Evolutionary conservation across 2,888 invertebrate genomes (phyloP).

Genomic region (Caenorhabditis uteleia): DNA sequence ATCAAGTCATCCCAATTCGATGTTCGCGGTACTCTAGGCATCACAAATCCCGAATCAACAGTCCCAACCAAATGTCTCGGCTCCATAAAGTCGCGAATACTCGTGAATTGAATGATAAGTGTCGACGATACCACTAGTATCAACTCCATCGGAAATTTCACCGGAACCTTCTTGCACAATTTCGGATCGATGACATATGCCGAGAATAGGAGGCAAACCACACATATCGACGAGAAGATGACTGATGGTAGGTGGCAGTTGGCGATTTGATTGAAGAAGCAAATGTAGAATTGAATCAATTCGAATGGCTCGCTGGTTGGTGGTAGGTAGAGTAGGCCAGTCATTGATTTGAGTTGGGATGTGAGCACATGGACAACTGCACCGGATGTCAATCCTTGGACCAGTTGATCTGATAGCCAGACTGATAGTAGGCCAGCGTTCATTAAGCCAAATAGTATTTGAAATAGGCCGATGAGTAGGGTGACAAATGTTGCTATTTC

Average conservation of each 20-base stretch:
- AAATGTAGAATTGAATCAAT: conserved; percentile 53
- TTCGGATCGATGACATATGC: conserved; percentile 56
- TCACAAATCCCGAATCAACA: conserved; percentile 38
- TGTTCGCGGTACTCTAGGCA: conserved; percentile 27
- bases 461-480: conserved; percentile 80
- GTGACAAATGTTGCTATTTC: conserved; percentile 81
- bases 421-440: conserved; percentile 64
- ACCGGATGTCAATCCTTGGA: conserved; percentile 72
- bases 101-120: conserved; percentile 36
- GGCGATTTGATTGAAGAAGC: conserved; percentile 45
- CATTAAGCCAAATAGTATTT: conserved; percentile 60
- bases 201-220: conserved; percentile 47
- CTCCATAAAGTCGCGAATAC: too few relatives aligned
- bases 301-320: conserved; percentile 53
- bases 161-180: conserved; percentile 27
- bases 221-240: conserved; percentile 31
- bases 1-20: conserved; percentile 22
- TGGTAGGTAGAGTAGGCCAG: conserved; percentile 69
- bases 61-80: conserved; percentile 48
- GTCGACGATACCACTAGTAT: conserved; percentile 46
- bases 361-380: conserved; percentile 73
- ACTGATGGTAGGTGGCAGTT: conserved; percentile 9
- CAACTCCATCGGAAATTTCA: conserved; percentile 63
- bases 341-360: conserved; percentile 72
- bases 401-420: conserved; percentile 65